Evolutionary conservation across 92 coral and sea anemone species (phyloP).

Genomic region (Anthopleura xanthogrammica): DNA sequence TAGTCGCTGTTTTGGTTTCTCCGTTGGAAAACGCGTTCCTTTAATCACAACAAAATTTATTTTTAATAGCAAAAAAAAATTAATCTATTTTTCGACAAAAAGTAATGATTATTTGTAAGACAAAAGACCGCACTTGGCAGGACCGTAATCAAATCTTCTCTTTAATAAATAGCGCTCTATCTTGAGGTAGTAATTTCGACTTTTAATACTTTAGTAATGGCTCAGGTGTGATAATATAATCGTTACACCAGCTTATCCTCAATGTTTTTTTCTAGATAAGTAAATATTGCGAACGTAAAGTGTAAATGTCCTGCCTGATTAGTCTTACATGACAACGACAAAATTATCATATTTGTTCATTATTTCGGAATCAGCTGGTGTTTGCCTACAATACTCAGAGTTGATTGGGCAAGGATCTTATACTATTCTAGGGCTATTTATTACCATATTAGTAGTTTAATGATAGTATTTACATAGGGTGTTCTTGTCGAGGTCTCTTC

Average conservation of each 20-base stretch:
- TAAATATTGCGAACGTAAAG: background rate
- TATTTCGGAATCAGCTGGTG: background rate
- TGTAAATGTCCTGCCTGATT: background rate
- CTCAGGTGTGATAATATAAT: background rate
- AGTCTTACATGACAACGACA: background rate
- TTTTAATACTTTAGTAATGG: background rate
- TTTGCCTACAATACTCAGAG: background rate
- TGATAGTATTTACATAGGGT: background rate
- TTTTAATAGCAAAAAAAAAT: background rate
- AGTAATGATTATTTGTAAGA: background rate
- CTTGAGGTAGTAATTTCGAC: background rate
- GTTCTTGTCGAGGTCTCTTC: background rate
- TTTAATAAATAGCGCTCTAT: background rate
- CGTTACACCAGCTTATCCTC: background rate
- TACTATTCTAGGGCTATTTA: background rate
- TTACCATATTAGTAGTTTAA: background rate
- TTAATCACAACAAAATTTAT: background rate
- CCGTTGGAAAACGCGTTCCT: background rate
- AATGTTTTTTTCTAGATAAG: background rate
- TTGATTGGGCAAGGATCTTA: background rate
- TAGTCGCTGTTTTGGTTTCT: background rate
- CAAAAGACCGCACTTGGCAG: background rate
- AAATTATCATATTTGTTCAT: background rate
- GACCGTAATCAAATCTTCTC: background rate
- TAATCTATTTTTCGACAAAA: background rate